Evolutionary conservation across 2,113 vertebrate species (phyloP).

Genomic region (Nymphicus hollandicus): DNA sequence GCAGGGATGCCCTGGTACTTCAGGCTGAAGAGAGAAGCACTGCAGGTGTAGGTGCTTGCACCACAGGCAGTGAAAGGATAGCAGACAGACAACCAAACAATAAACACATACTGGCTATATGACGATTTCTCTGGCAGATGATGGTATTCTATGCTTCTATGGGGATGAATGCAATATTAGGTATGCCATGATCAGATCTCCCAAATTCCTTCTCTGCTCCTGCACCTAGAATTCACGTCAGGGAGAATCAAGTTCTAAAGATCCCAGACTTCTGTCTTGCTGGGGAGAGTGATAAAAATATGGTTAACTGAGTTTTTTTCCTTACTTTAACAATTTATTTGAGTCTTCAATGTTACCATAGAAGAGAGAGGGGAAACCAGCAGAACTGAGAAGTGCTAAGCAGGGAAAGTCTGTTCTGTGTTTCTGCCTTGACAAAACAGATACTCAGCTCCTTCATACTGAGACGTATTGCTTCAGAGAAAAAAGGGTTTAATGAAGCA

Average conservation of each 20-base stretch:
- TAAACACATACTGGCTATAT: accelerated
- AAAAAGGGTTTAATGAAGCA: not conserved
- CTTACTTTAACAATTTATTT: not conserved
- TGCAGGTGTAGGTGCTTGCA: not conserved
- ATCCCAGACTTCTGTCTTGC: not conserved
- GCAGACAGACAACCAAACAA: too few relatives aligned
- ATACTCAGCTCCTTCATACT: not conserved
- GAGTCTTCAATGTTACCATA: not conserved
- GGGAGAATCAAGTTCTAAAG: not conserved
- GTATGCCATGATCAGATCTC: not conserved
- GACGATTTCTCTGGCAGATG: not conserved
- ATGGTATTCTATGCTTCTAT: not conserved
- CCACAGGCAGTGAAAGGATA: not conserved
- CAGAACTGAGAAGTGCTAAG: not conserved
- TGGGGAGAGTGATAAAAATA: not conserved
- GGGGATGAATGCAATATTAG: not conserved
- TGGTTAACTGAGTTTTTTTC: not conserved
- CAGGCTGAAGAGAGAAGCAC: not conserved
- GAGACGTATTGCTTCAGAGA: not conserved
- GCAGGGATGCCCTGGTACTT: not conserved
- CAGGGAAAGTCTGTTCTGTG: not conserved
- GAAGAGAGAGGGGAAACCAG: not conserved
- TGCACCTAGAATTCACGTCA: not conserved
- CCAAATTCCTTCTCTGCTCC: not conserved
- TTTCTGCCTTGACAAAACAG: not conserved